phyloP scores from a whole-genome alignment of 2,888 invertebrate genomes.

The Laspeyria flexula region DNA sequence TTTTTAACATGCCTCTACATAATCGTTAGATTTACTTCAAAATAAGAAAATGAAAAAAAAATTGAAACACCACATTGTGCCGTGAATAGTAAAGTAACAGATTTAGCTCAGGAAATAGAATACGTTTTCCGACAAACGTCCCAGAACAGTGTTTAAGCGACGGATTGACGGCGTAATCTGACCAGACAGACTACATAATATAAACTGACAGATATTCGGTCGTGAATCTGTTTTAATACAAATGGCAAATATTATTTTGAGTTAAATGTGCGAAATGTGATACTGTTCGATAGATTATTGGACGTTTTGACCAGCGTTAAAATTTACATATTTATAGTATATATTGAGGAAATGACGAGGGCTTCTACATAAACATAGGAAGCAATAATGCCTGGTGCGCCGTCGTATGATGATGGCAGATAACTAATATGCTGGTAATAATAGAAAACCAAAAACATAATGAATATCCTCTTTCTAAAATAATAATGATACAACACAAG shows the following conservation, averaged over 20 bases:
- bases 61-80: too few relatives aligned
- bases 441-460: too few relatives aligned
- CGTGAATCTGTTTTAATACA: slow-evolving; percentile 8
- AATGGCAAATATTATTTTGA: slow-evolving; percentile 9
- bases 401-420: too few relatives aligned
- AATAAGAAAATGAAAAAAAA: too few relatives aligned
- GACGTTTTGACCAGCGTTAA: neutral
- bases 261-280: neutral
- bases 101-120: slow-evolving; percentile 33
- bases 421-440: too few relatives aligned
- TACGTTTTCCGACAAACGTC: slow-evolving; percentile 3
- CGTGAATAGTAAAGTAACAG: slow-evolving; percentile 11
- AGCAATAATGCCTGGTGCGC: too few relatives aligned
- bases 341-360: neutral
- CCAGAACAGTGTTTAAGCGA: neutral
- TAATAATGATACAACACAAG: too few relatives aligned
- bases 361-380: neutral
- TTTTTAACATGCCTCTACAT: too few relatives aligned
- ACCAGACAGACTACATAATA: slow-evolving; percentile 18
- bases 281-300: slow-evolving; percentile 1
- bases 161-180: slow-evolving; percentile 22
- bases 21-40: too few relatives aligned
- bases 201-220: slow-evolving; percentile 9
- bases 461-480: too few relatives aligned
- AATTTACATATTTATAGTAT: neutral